Evolutionary conservation across 2,888 invertebrate species (phyloP), one percentile per base, ranked within the genome.

Genomic region (Cerastoderma edule): DNA sequence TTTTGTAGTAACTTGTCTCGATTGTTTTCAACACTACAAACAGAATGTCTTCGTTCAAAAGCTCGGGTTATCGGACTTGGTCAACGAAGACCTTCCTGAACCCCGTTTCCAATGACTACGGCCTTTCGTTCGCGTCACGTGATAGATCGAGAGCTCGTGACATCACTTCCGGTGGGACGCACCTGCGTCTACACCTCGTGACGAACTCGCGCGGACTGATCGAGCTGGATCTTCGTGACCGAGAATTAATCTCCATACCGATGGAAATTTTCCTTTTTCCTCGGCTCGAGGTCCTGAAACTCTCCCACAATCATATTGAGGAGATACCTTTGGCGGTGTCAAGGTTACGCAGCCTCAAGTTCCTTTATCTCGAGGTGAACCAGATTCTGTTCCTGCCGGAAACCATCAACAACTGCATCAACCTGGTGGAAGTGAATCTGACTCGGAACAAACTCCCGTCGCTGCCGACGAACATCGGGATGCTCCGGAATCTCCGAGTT

Each of bases 391-490:
- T 77, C 50, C 69, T 92, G 5, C 91, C 91, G 3, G 90, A 91
- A 68, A 91, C 91, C 0, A 48, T 92, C 8, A 85, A 87, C 68
- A 92, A 92, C 85, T 91, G 91, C 67, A 83, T 83, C 10, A 86
- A 88, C 32, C 78, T 91, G 60, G 65, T 79, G 0, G 89, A 89
- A 68, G 71, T 91, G 0, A 81, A 89, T 64, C 69, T 90, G 6
- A 87, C 87, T 5, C 75, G 76, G 24, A 90, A 90, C 75, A 83
- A 85, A 60, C 83, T 91, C 22, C 70, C 85, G 2, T 66, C 83
- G 6, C 74, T 91, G 6, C 91, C 91, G 16, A 78, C 83, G 27
- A 81, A 84, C 70, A 76, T 87, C 48, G 81, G 80, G 4, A 76
- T 82, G 75, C 57, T 83, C 56, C 72, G 72, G 56, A 75, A 82